Evolutionary conservation across 2,888 invertebrate genomes (phyloP).

Genomic region (Siphlonurus alternatus): DNA sequence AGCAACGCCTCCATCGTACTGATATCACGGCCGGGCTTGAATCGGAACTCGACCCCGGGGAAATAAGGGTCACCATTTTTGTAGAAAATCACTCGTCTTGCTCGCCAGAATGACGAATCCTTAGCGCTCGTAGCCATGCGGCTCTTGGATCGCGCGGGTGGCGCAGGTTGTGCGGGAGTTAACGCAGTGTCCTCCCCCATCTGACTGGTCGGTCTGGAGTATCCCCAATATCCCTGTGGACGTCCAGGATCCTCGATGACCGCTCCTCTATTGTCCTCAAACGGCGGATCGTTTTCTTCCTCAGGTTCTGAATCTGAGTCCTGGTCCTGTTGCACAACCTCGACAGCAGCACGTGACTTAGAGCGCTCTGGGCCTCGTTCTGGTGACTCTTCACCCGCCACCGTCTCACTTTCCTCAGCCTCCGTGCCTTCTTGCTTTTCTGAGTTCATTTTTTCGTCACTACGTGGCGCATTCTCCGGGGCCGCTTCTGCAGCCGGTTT

Average conservation of each 20-base stretch:
- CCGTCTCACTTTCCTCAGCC: slow-evolving; percentile 6
- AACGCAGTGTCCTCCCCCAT: background rate
- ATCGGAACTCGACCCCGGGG: slow-evolving; percentile 73
- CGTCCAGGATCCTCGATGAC: background rate
- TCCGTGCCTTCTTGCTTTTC: background rate
- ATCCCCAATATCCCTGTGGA: background rate
- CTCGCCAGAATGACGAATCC: slow-evolving; percentile 70
- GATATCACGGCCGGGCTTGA: slow-evolving; percentile 77
- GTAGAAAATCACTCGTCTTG: slow-evolving; percentile 72
- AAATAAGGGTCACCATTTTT: slow-evolving; percentile 88
- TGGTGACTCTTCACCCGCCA: slow-evolving; percentile 3
- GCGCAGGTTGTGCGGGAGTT: slow-evolving; percentile 1
- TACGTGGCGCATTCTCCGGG: slow-evolving; percentile 11
- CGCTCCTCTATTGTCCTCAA: background rate
- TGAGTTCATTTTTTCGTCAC: background rate
- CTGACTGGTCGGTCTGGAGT: slow-evolving; percentile 6
- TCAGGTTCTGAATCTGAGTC: slow-evolving; percentile 5
- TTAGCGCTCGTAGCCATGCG: background rate
- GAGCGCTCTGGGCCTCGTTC: background rate
- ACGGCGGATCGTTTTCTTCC: background rate
- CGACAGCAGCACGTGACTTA: background rate
- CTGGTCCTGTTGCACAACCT: background rate
- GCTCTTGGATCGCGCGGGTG: slow-evolving; percentile 7
- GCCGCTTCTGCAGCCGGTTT: slow-evolving; percentile 31
- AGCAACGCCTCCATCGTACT: slow-evolving; percentile 69